Evolutionary conservation across 2,797 vertebrate genomes (phyloP).

Genomic region (Pseudochromis fuscus): DNA sequence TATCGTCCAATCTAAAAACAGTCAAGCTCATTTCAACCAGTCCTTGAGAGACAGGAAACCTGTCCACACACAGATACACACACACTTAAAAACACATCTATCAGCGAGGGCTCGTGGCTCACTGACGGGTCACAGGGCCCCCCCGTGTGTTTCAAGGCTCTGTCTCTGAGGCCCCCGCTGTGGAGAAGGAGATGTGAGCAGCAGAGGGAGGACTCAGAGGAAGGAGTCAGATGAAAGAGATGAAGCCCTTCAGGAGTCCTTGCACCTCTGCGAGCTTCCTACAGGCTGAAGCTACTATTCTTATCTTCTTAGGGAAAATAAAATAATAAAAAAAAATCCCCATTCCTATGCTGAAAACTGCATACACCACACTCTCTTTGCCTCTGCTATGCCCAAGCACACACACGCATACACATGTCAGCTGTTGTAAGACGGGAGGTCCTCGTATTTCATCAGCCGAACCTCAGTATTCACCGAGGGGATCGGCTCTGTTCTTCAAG

Average conservation of each 20-base stretch:
- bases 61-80: not conserved
- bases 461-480: slow-evolving; percentile 45
- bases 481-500: slow-evolving; percentile 50
- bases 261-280: slow-evolving; percentile 49
- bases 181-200: slow-evolving; percentile 58
- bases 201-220: slow-evolving; percentile 45
- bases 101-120: slow-evolving; percentile 21
- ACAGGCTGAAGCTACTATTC: slow-evolving; percentile 58
- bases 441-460: slow-evolving; percentile 53
- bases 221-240: slow-evolving; percentile 67
- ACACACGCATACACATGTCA: slow-evolving; percentile 10
- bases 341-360: slow-evolving; percentile 34
- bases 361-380: slow-evolving; percentile 18
- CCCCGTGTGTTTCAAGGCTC: slow-evolving; percentile 46
- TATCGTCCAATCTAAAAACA: slow-evolving; percentile 1
- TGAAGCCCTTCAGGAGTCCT: slow-evolving; percentile 62
- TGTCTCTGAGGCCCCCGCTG: slow-evolving; percentile 29
- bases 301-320: slow-evolving; percentile 47
- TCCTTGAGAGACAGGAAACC: slow-evolving; percentile 29
- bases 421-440: slow-evolving; percentile 14
- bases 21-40: slow-evolving; percentile 30
- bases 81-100: slow-evolving; percentile 14
- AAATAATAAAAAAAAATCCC: slow-evolving; percentile 9
- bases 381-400: slow-evolving; percentile 8
- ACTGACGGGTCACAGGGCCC: slow-evolving; percentile 39